Percentiles rank a stretch among this genome's conserved stretches.
These are phyloP conservation scores for Troides aeacus DNA, from an alignment of 2,888 invertebrate genomes.

Conservation along the genomic window DNA sequence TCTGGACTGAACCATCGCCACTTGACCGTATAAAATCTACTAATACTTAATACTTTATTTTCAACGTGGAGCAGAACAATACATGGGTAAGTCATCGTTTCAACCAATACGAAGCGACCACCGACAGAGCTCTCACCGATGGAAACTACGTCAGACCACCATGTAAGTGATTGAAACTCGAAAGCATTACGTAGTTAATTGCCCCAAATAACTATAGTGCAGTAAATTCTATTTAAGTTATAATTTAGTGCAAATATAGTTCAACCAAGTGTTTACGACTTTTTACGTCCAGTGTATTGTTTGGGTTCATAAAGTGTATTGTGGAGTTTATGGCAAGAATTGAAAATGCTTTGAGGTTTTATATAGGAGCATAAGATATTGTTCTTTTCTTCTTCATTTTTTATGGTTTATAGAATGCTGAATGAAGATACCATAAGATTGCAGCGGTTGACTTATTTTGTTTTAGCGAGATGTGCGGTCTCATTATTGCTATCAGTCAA, in stretches of 20 bases:
- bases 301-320: not conserved
- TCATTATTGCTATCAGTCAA: constrained; percentile 67
- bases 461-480: constrained; percentile 53
- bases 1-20: no score
- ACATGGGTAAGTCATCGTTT: constrained; percentile 53
- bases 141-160: constrained; percentile 49
- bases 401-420: not conserved
- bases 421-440: constrained; percentile 20
- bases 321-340: not conserved
- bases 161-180: constrained; percentile 28
- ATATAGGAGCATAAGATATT: not conserved
- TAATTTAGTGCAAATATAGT: not conserved
- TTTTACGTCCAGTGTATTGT: not conserved
- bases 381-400: not conserved
- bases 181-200: not conserved
- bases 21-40: no score
- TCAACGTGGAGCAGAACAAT: constrained; percentile 55
- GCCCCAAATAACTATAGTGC: not conserved
- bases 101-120: constrained; percentile 42
- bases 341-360: not conserved
- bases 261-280: not conserved
- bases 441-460: constrained; percentile 20
- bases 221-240: not conserved
- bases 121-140: constrained; percentile 50
- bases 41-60: constrained; percentile 42